Percentiles rank a stretch among this genome's conserved stretches.
These are phyloP conservation scores for Atrina japonica DNA, from an alignment of 2,888 invertebrate genomes.

Conservation along the genomic window DNA sequence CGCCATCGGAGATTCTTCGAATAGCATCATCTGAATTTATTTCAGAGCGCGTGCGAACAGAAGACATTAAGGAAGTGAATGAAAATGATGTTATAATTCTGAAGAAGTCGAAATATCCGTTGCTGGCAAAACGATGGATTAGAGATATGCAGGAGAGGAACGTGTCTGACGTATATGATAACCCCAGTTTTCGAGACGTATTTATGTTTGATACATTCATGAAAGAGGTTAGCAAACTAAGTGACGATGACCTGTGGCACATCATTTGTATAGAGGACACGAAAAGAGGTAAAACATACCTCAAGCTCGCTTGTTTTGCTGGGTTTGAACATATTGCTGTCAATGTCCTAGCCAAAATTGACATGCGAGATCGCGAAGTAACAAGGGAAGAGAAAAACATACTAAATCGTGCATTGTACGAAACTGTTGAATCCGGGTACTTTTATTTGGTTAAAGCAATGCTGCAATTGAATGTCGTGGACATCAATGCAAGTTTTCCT, in stretches of 20 bases:
- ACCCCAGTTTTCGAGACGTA: slow-evolving; percentile 39
- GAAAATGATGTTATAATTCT: slow-evolving; percentile 37
- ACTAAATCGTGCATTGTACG: neutral
- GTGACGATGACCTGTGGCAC: neutral
- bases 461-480: neutral
- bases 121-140: slow-evolving; percentile 38
- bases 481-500: neutral
- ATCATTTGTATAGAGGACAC: slow-evolving; percentile 20
- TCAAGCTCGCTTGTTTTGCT: neutral
- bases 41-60: slow-evolving; percentile 28
- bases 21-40: slow-evolving; percentile 43
- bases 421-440: neutral
- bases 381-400: neutral
- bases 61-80: neutral
- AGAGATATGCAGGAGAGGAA: slow-evolving; percentile 33
- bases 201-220: slow-evolving; percentile 18
- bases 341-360: neutral
- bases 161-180: slow-evolving; percentile 36
- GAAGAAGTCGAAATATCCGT: slow-evolving; percentile 21
- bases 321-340: slow-evolving; percentile 1
- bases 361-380: neutral
- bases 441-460: neutral
- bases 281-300: slow-evolving; percentile 6
- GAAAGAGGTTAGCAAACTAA: slow-evolving; percentile 14
- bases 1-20: slow-evolving; percentile 37